Conservation (phyloP, 1,140 invertebrate genomes). For the Pachypeltis micranthus region DNA sequence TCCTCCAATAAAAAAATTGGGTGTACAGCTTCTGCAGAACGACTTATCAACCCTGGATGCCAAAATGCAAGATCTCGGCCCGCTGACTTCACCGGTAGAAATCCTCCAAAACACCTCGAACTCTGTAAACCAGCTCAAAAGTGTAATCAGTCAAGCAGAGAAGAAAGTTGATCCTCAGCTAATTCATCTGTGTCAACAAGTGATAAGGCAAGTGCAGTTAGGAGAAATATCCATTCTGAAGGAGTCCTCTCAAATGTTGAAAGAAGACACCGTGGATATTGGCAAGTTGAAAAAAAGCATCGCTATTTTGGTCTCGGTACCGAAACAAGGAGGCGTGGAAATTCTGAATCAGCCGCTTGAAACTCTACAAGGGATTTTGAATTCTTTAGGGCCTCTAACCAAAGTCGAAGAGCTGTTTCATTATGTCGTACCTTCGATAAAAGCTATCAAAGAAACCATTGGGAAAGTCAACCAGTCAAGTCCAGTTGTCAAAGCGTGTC, state of each 20-base stretch:
- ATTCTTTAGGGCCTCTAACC: too few relatives aligned
- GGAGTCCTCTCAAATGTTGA: background rate
- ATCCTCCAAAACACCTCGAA: background rate
- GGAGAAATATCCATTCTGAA: background rate
- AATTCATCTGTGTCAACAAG: background rate
- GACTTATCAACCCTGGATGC: background rate
- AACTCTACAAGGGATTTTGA: background rate
- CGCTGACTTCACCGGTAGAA: background rate
- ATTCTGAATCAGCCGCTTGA: background rate
- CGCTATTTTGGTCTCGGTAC: background rate
- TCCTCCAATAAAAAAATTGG: background rate
- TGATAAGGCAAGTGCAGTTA: background rate
- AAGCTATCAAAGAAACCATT: too few relatives aligned
- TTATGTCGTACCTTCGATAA: too few relatives aligned
- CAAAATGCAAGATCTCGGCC: background rate
- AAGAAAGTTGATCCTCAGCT: background rate
- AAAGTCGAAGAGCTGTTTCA: too few relatives aligned
- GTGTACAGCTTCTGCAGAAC: background rate
- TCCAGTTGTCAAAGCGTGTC: too few relatives aligned
- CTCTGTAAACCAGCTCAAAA: background rate
- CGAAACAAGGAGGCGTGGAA: background rate
- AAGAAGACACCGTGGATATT: background rate
- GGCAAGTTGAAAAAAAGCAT: background rate
- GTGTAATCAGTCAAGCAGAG: background rate
- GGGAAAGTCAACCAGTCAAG: too few relatives aligned